Conservation (phyloP, 2,113 vertebrate species). For the Balaenoptera acutorostrata region DNA sequence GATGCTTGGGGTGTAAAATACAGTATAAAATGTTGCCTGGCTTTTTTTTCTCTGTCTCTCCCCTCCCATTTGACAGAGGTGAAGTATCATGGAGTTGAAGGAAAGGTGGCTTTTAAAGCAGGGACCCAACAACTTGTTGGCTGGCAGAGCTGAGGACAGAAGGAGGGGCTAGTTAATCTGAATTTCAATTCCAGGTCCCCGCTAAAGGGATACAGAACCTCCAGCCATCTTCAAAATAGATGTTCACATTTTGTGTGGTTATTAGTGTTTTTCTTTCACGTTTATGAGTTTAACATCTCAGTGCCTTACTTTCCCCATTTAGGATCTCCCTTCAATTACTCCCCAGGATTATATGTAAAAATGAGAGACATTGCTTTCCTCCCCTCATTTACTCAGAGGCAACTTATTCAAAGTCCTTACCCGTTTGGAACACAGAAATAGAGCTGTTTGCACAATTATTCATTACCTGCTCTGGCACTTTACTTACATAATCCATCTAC, state of each 20-base stretch:
- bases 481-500: neutral
- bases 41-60: slow-evolving; percentile 30
- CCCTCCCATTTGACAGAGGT: neutral
- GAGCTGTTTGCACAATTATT: neutral
- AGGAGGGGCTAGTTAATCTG: neutral
- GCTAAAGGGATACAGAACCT: neutral
- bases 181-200: neutral
- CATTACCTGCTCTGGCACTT: neutral
- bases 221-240: neutral
- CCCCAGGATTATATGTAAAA: neutral
- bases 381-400: neutral
- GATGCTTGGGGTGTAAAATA: slow-evolving; percentile 7
- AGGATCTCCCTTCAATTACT: neutral
- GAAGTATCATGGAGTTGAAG: neutral
- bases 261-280: neutral
- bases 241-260: neutral
- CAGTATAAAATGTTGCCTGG: neutral
- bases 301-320: neutral
- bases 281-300: neutral
- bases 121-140: neutral
- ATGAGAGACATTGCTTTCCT: neutral
- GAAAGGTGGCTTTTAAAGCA: neutral
- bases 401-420: neutral
- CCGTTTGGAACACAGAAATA: neutral
- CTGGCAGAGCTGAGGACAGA: neutral